Base-by-base conservation (phyloP, 2,797 vertebrate species). In the Tamandua tetradactyla region DNA sequence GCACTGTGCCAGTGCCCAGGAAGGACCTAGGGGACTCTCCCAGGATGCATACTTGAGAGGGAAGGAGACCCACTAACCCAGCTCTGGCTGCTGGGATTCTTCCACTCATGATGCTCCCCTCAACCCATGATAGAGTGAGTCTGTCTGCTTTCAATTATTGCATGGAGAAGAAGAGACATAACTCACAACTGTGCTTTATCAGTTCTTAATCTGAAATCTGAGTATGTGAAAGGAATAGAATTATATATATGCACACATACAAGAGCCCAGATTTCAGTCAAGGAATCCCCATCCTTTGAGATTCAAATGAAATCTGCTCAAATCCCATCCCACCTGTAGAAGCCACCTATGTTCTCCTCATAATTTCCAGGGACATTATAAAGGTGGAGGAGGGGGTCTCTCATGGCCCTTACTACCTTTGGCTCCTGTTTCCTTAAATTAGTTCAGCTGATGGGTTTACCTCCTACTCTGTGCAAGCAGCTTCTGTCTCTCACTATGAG, bases 171-270 rank as follows among this genome's bases (percentile, higher is more conserved):
- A 74, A 10, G 52, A 72, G 25, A 87, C 59, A 62, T 49, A 30
- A 37, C 23, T 62, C 47, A 17, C 8, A 23, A n/a, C 3, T 1
- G 8, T n/a, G 66, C 30, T 1, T 18, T 9, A 7, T 27, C 47
- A 68, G 80, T 44, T 42, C 71, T n/a, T 10, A 3, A 3, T 59
- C 9, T 40, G 57, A 47, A 74, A 44, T 0, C 5, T 18, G 32
- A 80, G 6, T 22, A 1, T 30, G 0, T 4, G 44, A 22, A 47
- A 66, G 27, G 37, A 44, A 32, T 2, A 44, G 40, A 25, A n/a
- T 1, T 52, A 20, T 23, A 30, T 15, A n/a, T n/a, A n/a, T n/a
- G 23, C 15, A 7, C 4, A 1, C 0, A 0, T 0, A 2, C 40
- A 42, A 32, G 20, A 25, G 10, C 14, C 42, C n/a, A 40, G 92